Percentiles rank a stretch among this genome's conserved stretches.
Evolutionary conservation across 2,113 vertebrate genomes (phyloP).

Genomic region (Perca flavescens): DNA sequence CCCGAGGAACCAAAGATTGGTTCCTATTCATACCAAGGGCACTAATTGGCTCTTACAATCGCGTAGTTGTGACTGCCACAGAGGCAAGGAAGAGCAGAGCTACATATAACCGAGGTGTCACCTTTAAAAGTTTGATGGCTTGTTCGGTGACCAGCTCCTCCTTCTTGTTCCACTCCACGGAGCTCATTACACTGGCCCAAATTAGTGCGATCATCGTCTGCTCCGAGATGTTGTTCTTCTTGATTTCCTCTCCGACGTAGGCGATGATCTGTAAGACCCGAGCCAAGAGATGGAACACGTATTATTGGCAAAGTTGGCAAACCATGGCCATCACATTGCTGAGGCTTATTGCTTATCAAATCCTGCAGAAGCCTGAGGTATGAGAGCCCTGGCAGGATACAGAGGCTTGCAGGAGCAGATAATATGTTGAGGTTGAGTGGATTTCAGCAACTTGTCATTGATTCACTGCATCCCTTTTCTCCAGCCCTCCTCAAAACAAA

Average conservation of each 20-base stretch:
- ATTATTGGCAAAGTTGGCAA: conserved; percentile 25
- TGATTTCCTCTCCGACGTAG: conserved; percentile 95
- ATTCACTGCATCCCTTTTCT: conserved; percentile 38
- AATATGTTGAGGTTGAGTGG: conserved; percentile 42
- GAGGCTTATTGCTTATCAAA: conserved; percentile 33
- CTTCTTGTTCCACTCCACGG: conserved; percentile 99
- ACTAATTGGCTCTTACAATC: no score
- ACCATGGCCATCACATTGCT: neutral
- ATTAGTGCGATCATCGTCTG: conserved; percentile 94
- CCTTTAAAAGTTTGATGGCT: conserved; percentile 98
- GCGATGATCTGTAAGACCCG: conserved; percentile 88
- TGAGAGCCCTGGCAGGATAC: conserved; percentile 14
- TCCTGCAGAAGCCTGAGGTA: conserved; percentile 5
- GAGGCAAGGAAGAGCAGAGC: neutral
- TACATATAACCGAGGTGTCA: conserved; percentile 31
- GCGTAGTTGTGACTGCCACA: neutral
- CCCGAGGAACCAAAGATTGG: no score
- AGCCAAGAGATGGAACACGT: neutral
- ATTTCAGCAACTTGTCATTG: conserved; percentile 45
- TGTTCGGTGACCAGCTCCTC: conserved; percentile 99
- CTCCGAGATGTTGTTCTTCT: conserved; percentile 96
- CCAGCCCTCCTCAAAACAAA: conserved; percentile 34
- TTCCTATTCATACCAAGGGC: no score
- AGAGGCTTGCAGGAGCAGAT: conserved; percentile 16
- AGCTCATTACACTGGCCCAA: conserved; percentile 97